phyloP scores from a whole-genome alignment of 2,113 vertebrate species.

The Stegostoma tigrinum region DNA sequence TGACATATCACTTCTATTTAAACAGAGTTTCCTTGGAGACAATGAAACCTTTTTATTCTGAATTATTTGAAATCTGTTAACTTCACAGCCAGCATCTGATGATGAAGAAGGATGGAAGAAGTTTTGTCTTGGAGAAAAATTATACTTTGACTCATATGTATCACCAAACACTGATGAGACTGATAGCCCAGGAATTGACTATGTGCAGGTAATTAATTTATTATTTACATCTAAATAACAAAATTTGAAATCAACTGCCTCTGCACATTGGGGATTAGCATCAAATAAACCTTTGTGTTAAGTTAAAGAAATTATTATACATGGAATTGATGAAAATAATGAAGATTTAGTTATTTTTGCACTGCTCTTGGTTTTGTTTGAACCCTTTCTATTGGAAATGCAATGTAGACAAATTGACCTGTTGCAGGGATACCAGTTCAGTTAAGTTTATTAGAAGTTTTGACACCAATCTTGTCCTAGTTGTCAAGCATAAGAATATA shows the following conservation, averaged over 20 bases:
- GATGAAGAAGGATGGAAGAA: slow-evolving; percentile 93
- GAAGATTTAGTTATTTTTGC: background rate
- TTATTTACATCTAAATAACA: slow-evolving; percentile 31
- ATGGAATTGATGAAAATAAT: background rate
- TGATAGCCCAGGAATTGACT: slow-evolving; percentile 68
- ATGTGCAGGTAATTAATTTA: slow-evolving; percentile 64
- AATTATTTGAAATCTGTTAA: slow-evolving; percentile 40
- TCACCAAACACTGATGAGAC: slow-evolving; percentile 49
- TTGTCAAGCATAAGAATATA: background rate
- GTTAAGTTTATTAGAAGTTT: background rate
- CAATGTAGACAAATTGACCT: background rate
- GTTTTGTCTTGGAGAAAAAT: slow-evolving; percentile 82
- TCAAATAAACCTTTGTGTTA: background rate
- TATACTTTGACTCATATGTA: slow-evolving; percentile 55
- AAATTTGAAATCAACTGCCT: background rate
- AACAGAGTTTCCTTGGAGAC: too few species aligned
- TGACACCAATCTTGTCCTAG: background rate
- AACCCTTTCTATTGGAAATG: background rate
- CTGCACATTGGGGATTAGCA: background rate
- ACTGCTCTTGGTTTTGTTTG: background rate
- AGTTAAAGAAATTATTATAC: background rate
- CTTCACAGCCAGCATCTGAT: slow-evolving; percentile 65
- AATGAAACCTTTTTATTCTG: slow-evolving; percentile 32
- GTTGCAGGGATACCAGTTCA: background rate
- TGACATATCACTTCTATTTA: background rate